Evolutionary conservation across 2,888 invertebrate species (phyloP).

Genomic region (Polylopha cassiicola): DNA sequence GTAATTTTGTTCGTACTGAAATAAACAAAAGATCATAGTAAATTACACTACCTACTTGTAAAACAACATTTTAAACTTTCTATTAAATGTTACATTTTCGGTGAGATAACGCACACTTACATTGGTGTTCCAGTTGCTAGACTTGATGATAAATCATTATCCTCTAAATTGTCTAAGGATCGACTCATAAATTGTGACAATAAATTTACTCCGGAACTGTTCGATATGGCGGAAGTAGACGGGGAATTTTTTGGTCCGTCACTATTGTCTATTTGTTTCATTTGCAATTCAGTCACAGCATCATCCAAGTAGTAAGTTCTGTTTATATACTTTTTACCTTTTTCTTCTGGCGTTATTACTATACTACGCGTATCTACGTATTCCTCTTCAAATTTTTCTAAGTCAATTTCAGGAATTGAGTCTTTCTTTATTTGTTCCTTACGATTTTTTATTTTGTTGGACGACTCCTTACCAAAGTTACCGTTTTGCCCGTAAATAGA

Average conservation of each 20-base stretch:
- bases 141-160: not conserved
- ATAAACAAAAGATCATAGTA: no score
- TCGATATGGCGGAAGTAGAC: conserved; percentile 42
- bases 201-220: conserved; percentile 38
- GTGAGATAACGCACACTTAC: no score
- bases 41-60: no score
- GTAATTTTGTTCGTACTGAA: no score
- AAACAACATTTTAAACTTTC: no score
- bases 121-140: not conserved
- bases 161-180: conserved; percentile 31
- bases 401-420: conserved; percentile 26
- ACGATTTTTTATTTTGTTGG: conserved; percentile 29
- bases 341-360: conserved; percentile 28
- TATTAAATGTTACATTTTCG: no score
- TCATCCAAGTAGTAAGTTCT: conserved; percentile 57
- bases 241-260: conserved; percentile 30
- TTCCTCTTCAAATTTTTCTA: conserved; percentile 30
- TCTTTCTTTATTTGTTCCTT: conserved; percentile 30
- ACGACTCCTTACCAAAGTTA: conserved; percentile 27
- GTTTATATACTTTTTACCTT: conserved; percentile 44
- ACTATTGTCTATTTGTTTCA: conserved; percentile 34
- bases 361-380: conserved; percentile 28
- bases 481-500: conserved; percentile 59
- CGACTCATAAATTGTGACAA: conserved; percentile 34
- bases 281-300: conserved; percentile 49